Evolutionary conservation across 2,888 invertebrate genomes (phyloP).

Genomic region (Hirtodrosophila alboralis): DNA sequence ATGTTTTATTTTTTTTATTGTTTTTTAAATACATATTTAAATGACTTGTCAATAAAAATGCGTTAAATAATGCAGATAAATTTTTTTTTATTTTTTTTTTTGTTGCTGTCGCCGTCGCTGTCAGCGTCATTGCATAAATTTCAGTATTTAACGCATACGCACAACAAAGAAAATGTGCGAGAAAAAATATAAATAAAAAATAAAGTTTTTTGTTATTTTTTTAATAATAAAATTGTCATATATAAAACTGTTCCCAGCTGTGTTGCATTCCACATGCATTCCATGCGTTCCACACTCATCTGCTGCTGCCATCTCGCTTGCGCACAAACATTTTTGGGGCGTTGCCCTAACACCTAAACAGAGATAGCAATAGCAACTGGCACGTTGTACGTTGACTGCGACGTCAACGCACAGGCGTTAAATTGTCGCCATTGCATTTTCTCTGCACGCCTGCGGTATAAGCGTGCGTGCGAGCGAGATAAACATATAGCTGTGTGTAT

Average conservation of each 20-base stretch:
- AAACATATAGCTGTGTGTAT: slow-evolving; percentile 16
- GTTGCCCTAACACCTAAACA: slow-evolving; percentile 48
- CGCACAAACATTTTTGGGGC: slow-evolving; percentile 40
- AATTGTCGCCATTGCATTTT: slow-evolving; percentile 76
- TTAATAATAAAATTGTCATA: too few species aligned
- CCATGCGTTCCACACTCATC: slow-evolving; percentile 46
- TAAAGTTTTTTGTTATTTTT: too few species aligned
- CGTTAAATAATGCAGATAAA: slow-evolving; percentile 72
- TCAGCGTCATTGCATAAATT: slow-evolving; percentile 65
- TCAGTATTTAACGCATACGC: slow-evolving; percentile 57
- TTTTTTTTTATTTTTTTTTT: slow-evolving; percentile 2
- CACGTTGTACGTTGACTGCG: slow-evolving; percentile 25
- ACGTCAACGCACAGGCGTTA: slow-evolving; percentile 49
- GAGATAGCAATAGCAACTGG: slow-evolving; percentile 3
- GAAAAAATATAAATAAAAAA: slow-evolving; percentile 6
- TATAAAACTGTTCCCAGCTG: slow-evolving; percentile 65
- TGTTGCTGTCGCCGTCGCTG: slow-evolving; percentile 9
- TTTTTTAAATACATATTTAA: slow-evolving; percentile 75
- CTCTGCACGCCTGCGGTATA: too few species aligned
- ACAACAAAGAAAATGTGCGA: slow-evolving; percentile 57
- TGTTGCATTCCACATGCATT: slow-evolving; percentile 42
- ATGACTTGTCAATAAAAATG: slow-evolving; percentile 66
- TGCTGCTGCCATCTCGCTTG: slow-evolving; percentile 43
- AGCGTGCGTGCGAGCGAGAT: slow-evolving; percentile 58
- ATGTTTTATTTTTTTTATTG: slow-evolving; percentile 67